Evolutionary conservation across 2,797 vertebrate species (phyloP), one percentile per base, ranked within the genome.

Genomic region (Oreonectes daqikongensis): DNA sequence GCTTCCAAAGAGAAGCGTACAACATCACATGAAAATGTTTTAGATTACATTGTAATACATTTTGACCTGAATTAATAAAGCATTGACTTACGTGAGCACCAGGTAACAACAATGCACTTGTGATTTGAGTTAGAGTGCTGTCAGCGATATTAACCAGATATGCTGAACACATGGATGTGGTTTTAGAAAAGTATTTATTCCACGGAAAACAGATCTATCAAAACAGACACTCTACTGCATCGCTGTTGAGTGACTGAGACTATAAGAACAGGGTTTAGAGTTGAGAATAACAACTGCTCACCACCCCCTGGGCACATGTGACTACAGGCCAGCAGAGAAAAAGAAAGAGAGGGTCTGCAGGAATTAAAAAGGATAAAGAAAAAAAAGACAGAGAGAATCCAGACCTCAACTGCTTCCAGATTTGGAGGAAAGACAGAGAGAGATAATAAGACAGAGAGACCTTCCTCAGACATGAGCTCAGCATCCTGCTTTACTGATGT

Each of bases 381-480:
- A 75, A 46, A 12, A 66, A 75, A 46, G 22, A 68, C 38, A 70
- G 40, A 53, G 18, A 83, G 22, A 84, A 55, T 68, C 44, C 46
- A 64, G 44, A 32, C 2, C 2, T 42, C 55, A 71, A 77, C 70
- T 42, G 12, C 26, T 65, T 76, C 71, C 74, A 78, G 67, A 72
- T 77, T 78, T 72, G 24, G 63, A 72, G 40, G 50, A 30, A 74
- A 76, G 30, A 61, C 40, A 78, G 61, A 77, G 78, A 80, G 65
- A 77, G 72, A 79, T 81, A 69, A 57, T 74, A 66, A 82, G 59
- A 74, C 50, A 22, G 14, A 74, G 70, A 82, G 30, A 53, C 80
- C 81, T 82, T 84, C 84, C 76, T 84, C 72, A 85, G 82, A 35
- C 53, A 88, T 90, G 85, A 90, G 87, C 81, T 91, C 84, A 86